These are phyloP conservation scores for Cetonia aurata DNA, from an alignment of 2,888 invertebrate species.

Conservation along the genomic window DNA sequence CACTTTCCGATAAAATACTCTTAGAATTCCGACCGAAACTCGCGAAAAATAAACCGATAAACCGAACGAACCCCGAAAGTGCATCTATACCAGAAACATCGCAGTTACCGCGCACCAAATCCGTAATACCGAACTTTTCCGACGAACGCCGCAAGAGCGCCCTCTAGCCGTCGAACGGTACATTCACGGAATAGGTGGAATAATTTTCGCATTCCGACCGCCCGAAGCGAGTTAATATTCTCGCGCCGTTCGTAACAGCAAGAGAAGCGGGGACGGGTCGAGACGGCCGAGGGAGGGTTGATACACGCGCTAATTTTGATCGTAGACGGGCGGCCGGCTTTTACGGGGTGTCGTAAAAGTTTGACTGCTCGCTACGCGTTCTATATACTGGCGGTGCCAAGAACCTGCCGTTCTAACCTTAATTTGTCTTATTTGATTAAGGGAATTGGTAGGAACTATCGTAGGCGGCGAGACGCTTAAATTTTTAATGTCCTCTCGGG, in stretches of 20 bases:
- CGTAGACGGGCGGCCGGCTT: constrained; percentile 27
- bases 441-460: constrained; percentile 30
- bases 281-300: constrained; percentile 3
- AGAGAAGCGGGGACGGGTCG: constrained; percentile 9
- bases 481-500: constrained; percentile 22
- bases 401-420: constrained; percentile 21
- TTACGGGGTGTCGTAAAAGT: constrained; percentile 32
- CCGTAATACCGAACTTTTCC: no score
- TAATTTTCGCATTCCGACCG: constrained; percentile 9
- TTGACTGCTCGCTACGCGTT: constrained; percentile 28
- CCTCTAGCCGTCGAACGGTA: background rate
- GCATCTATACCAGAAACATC: no score
- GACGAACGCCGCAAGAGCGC: no score
- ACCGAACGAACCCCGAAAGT: no score
- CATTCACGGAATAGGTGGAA: constrained; percentile 21
- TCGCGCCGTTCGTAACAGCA: no score
- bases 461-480: background rate
- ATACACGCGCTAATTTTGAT: constrained; percentile 31
- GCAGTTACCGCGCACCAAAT: no score
- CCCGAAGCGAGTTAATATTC: background rate
- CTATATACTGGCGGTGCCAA: no score
- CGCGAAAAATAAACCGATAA: no score
- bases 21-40: no score
- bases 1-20: no score
- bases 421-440: constrained; percentile 45